Evolutionary conservation across 2,113 vertebrate genomes (phyloP), one percentile per base, ranked within the genome.

Genomic region (Oostethus manadensis): DNA sequence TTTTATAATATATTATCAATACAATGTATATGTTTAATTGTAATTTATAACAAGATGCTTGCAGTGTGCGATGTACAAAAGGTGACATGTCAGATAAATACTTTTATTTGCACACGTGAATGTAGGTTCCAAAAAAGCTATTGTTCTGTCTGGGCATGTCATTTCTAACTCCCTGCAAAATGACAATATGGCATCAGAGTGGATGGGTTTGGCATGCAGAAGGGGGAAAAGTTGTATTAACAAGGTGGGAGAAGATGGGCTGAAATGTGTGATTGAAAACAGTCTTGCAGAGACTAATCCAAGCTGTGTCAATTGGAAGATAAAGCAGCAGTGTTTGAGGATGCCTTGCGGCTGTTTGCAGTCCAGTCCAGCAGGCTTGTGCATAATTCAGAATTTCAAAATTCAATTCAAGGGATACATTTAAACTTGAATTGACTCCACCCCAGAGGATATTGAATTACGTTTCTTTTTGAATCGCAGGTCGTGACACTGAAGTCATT

Each of bases 341-440:
- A 65, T 51, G 61, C 56, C 61, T 56, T 23, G 35, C 61, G 83
- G 66, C 74, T 84, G 71, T 62, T 70, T 49, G 43, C 59, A 69
- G 42, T 57, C 23, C 20, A 63, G 66, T 70, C 61, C 59, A 29
- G n/a, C n/a, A n/a, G n/a, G n/a, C n/a, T n/a, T n/a, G n/a, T n/a
- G n/a, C n/a, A n/a, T n/a, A n/a, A n/a, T n/a, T n/a, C n/a, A n/a
- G n/a, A n/a, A n/a, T n/a, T n/a, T n/a, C n/a, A n/a, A n/a, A n/a
- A n/a, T n/a, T n/a, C n/a, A n/a, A n/a, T n/a, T n/a, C n/a, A n/a
- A n/a, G n/a, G n/a, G n/a, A n/a, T n/a, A n/a, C n/a, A n/a, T n/a
- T n/a, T n/a, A n/a, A n/a, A n/a, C n/a, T n/a, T n/a, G n/a, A n/a
- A n/a, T n/a, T n/a, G n/a, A n/a, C n/a, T n/a, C n/a, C n/a, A n/a